These are phyloP conservation scores for Anableps anableps DNA, from an alignment of 2,797 vertebrate genomes.

Conservation along the genomic window DNA sequence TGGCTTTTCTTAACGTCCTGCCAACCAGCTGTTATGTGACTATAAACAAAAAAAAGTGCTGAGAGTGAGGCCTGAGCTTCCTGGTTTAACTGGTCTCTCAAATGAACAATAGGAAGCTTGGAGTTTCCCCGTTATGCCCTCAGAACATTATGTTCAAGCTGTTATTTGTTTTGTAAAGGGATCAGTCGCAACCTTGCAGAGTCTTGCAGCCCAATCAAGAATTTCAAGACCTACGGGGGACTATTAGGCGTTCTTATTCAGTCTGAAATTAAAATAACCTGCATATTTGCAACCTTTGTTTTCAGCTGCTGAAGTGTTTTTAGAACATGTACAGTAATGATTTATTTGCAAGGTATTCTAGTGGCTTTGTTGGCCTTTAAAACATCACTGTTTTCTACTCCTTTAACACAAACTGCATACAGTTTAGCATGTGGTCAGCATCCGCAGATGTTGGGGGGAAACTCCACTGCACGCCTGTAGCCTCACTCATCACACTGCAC, in stretches of 20 bases:
- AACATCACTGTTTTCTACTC: conserved; percentile 1
- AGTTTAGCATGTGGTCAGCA: conserved; percentile 20
- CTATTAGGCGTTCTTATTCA: conserved; percentile 19
- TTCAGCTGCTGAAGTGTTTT: background rate
- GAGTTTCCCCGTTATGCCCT: conserved; percentile 67
- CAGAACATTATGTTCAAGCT: conserved; percentile 59
- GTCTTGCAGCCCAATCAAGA: conserved; percentile 21
- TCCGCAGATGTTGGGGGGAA: conserved; percentile 38
- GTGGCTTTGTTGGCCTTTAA: background rate
- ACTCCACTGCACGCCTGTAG: conserved; percentile 35
- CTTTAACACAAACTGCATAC: conserved; percentile 11
- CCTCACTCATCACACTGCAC: conserved; percentile 2
- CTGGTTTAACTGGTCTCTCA: conserved; percentile 60
- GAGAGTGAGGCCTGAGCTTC: conserved; percentile 39
- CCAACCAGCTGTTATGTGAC: conserved; percentile 36
- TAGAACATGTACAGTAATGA: background rate
- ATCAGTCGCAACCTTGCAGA: conserved; percentile 36
- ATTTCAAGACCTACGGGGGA: conserved; percentile 53
- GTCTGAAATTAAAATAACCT: conserved; percentile 8
- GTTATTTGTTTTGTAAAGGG: conserved; percentile 59
- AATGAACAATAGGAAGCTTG: conserved; percentile 66
- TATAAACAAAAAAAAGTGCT: conserved; percentile 26
- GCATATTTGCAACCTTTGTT: background rate
- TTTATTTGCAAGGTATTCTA: background rate
- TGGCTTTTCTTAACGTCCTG: conserved; percentile 11